Conservation (phyloP, 2,797 vertebrate species). For the Valencia hispanica region DNA sequence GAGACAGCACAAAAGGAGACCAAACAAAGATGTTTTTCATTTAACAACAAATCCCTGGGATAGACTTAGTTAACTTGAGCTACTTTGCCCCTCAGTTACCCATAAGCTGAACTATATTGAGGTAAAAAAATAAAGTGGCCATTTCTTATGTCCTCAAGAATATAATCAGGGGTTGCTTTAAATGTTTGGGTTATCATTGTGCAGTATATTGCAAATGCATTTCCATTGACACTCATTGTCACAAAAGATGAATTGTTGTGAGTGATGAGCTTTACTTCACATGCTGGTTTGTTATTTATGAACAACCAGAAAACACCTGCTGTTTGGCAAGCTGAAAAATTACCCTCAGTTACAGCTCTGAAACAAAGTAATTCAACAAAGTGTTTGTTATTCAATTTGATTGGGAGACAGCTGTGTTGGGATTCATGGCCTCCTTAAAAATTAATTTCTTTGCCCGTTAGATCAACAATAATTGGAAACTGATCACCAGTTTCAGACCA, state of each 20-base stretch:
- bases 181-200: not conserved
- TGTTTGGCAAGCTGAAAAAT: conserved; percentile 35
- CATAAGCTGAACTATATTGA: conserved; percentile 1
- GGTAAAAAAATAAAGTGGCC: not conserved
- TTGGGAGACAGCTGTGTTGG: conserved; percentile 36
- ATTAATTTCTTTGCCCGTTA: conserved; percentile 24
- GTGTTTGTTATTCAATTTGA: conserved; percentile 49
- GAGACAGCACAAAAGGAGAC: not conserved
- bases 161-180: not conserved
- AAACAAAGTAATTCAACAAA: conserved; percentile 28
- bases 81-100: not conserved
- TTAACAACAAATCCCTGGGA: not conserved
- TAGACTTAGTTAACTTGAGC: not conserved
- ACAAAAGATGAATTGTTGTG: conserved; percentile 7
- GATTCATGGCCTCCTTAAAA: conserved; percentile 47
- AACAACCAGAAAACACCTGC: conserved; percentile 24
- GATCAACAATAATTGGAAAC: conserved; percentile 35
- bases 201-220: not conserved
- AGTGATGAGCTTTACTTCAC: not conserved
- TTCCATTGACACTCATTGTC: not conserved
- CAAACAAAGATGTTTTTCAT: not conserved
- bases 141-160: not conserved
- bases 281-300: conserved; percentile 16
- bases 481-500: conserved; percentile 32
- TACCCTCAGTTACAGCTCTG: conserved; percentile 20